Conservation (phyloP, 1,140 invertebrate species). For the Nasonia giraulti region DNA sequence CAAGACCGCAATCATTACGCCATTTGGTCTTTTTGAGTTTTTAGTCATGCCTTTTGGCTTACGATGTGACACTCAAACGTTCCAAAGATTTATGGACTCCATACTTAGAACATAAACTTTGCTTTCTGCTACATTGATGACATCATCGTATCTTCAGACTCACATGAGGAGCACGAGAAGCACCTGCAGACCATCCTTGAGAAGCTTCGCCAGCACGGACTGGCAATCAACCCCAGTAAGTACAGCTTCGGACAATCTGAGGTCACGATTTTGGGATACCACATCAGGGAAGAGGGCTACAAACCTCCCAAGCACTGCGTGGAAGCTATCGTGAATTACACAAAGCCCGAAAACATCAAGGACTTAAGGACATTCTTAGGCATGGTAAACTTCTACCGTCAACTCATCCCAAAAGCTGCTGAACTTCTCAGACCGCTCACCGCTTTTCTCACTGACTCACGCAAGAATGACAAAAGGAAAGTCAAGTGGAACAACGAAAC, state of each 20-base stretch:
- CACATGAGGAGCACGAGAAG: constrained; percentile 55
- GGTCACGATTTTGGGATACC: neutral
- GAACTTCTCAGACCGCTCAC: constrained; percentile 55
- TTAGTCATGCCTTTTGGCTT: too few species aligned
- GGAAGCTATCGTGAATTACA: neutral
- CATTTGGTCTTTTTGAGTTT: too few species aligned
- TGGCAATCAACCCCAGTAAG: neutral
- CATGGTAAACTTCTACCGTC: neutral
- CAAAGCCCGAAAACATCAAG: neutral
- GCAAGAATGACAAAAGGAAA: constrained; percentile 19
- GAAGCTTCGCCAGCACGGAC: constrained; percentile 52
- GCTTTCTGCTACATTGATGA: constrained; percentile 63
- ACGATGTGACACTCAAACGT: too few species aligned
- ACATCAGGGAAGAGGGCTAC: neutral
- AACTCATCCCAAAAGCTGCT: constrained; percentile 56
- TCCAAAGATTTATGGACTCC: constrained; percentile 16
- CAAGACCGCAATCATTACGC: too few species aligned
- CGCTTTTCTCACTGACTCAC: neutral
- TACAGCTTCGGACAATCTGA: neutral
- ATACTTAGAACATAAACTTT: constrained; percentile 58
- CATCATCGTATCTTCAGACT: constrained; percentile 61
- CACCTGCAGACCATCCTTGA: constrained; percentile 58
- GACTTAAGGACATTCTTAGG: neutral
- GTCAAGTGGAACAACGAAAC: constrained; percentile 7
- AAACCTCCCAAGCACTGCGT: neutral